Base-by-base conservation (phyloP, 2,113 vertebrate genomes). In the Sigmodon hispidus region DNA sequence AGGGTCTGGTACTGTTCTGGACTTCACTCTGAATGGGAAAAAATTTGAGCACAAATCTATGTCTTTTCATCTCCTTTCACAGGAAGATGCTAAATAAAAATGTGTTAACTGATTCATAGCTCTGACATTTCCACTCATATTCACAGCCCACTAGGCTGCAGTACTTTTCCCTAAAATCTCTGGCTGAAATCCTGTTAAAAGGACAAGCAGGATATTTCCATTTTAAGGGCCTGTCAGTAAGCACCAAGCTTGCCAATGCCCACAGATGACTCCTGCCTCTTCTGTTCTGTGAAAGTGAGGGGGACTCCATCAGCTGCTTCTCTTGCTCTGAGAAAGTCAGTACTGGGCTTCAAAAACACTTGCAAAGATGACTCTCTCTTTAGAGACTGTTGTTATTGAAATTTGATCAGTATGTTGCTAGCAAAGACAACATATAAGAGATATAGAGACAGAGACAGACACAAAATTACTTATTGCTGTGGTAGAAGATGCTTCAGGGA, bases 31-130 rank as follows among this genome's bases (percentile, higher is more conserved):
- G 86, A 94, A 96, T 70, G 50, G 67, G 43, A 65, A 92, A 72
- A 90, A 94, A 70, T 21, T 73, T 90, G 95, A 96, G 94, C 83
- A 65, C 63, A 91, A 85, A 97, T 85, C 85, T 89, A 52, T 90
- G 83, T 96, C 96, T 98, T 95, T 83, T 96, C 92, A 92, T 96
- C 88, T 77, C 95, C 95, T 94, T 97, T 98, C 96, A 96, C 96
- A 98, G 94, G 97, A 96, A 97, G 97, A 98, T 97, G 94, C 97
- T 98, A 97, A 98, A 98, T 97, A 97, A 97, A 98, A 97, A 98
- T 59, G 97, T 98, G 97, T 83, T 95, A 98, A 97, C 97, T 98
- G 97, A 98, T 97, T 98, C 97, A 98, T 96, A 97, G 96, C 90
- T 97, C 95, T 98, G 97, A 98, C 97, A 98, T 98, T 98, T 97